Evolutionary conservation across 2,113 vertebrate species (phyloP).

Genomic region (Urocynchramus pylzowi): DNA sequence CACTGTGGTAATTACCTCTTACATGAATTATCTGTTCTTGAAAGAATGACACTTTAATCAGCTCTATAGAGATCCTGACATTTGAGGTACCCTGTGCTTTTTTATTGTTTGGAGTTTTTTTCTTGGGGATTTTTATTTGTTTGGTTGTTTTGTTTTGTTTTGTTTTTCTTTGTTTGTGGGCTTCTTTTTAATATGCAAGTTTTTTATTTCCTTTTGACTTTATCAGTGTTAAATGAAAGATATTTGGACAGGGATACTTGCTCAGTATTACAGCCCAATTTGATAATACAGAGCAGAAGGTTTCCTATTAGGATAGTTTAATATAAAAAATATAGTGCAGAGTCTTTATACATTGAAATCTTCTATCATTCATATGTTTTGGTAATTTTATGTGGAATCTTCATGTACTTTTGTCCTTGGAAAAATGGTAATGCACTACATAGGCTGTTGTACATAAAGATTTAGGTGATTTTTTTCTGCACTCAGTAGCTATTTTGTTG

Average conservation of each 20-base stretch:
- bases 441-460: neutral
- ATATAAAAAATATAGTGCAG: neutral
- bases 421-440: neutral
- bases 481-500: neutral
- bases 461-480: neutral
- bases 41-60: neutral
- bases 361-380: neutral
- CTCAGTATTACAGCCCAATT: neutral
- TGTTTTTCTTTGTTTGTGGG: neutral
- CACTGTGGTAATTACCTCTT: neutral
- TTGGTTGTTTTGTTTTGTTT: neutral
- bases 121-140: accelerated
- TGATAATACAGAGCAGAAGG: neutral
- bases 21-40: neutral
- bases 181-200: neutral
- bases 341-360: neutral
- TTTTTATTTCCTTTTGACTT: neutral
- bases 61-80: neutral
- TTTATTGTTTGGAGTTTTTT: neutral
- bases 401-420: neutral
- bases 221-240: neutral
- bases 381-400: neutral
- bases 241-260: neutral
- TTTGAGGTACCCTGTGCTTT: accelerated
- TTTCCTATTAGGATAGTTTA: neutral